Base-by-base conservation (phyloP, 1,140 invertebrate genomes). In the Cryptotermes secundus region DNA sequence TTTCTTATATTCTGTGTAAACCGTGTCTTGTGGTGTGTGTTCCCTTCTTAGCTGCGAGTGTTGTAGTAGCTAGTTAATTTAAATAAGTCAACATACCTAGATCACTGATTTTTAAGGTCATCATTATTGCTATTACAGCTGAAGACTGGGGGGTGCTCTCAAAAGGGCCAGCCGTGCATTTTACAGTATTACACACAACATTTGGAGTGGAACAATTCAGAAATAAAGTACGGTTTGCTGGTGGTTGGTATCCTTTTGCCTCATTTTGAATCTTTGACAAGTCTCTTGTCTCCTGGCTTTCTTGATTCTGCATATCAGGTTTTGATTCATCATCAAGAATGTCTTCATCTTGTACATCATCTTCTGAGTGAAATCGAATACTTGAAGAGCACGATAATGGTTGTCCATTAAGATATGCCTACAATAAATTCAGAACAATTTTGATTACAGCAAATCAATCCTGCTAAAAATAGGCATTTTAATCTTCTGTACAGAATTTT, bases 151-250 rank as follows among this genome's bases (percentile, higher is more conserved):
- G 86, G n/a, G 59, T 72, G 82, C 84, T 87, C 35, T 53, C 19
- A n/a, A 89, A 87, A 12, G 88, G 86, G 34, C 87, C 88, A 16
- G 89, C 34, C 34, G 83, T 72, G 72, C 89, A 90, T 24, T 81
- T 85, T 36, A 89, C 80, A 34, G 81, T 79, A n/a, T 83, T 82
- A 84, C 89, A 90, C 19, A 83, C 31, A 12, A 88, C 79, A 79
- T 83, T 36, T 12, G 81, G 38, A 85, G 86, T 87, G 6, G 87
- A 83, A 84, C 89, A 89, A 85, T 89, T 89, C 12, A 89, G 82
- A 81, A 86, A 89, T 10, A 89, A 59, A 49, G 87, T 88, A 82
- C 87, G 86, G 83, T 88, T 88, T 26, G 87, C 85, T 16, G 87
- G 83, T 2, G 86, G 59, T 72, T 72, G 26, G 16, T 72, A 72